Evolutionary conservation across 2,113 vertebrate genomes (phyloP).

Genomic region (Epinephelus fuscoguttatus): DNA sequence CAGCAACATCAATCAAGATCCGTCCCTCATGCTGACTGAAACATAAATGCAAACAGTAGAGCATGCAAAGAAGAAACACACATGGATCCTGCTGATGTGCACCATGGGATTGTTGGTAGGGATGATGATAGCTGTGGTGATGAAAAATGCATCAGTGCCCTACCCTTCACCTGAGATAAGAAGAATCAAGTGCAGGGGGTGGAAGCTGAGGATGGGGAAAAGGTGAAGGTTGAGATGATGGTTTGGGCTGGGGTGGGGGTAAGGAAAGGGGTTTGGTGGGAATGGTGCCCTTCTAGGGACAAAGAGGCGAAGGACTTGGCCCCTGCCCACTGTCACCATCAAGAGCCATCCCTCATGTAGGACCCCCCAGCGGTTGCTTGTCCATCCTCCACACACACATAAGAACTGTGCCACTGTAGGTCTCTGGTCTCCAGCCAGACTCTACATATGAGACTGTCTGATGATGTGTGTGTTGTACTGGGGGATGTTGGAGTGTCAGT

Average conservation of each 20-base stretch:
- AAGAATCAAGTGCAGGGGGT: not conserved
- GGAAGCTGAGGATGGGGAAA: slow-evolving; percentile 1
- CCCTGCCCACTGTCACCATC: slow-evolving; percentile 43
- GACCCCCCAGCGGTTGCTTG: slow-evolving; percentile 56
- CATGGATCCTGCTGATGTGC: not conserved
- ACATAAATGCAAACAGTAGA: slow-evolving; percentile 28
- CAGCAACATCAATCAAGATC: not conserved
- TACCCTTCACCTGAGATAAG: slow-evolving; percentile 23
- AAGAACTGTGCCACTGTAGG: slow-evolving; percentile 28
- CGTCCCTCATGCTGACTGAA: not conserved
- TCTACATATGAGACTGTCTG: not conserved
- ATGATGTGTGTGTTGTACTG: not conserved
- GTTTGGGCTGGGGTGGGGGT: not conserved
- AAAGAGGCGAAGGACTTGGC: slow-evolving; percentile 68
- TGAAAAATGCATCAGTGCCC: not conserved
- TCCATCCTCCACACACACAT: slow-evolving; percentile 47
- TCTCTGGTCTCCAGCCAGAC: slow-evolving; percentile 62
- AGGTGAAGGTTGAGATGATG: not conserved
- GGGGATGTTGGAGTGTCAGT: slow-evolving; percentile 30
- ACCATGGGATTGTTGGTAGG: not conserved
- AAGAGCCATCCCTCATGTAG: slow-evolving; percentile 76
- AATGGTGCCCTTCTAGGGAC: slow-evolving; percentile 64
- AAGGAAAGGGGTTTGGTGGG: slow-evolving; percentile 2
- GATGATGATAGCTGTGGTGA: not conserved
- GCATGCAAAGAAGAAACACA: not conserved